A percentile compares a stretch with the other conserved stretches of the same genome.
Evolutionary conservation across 2,797 vertebrate species (phyloP).

Genomic region (Vespertilio murinus): DNA sequence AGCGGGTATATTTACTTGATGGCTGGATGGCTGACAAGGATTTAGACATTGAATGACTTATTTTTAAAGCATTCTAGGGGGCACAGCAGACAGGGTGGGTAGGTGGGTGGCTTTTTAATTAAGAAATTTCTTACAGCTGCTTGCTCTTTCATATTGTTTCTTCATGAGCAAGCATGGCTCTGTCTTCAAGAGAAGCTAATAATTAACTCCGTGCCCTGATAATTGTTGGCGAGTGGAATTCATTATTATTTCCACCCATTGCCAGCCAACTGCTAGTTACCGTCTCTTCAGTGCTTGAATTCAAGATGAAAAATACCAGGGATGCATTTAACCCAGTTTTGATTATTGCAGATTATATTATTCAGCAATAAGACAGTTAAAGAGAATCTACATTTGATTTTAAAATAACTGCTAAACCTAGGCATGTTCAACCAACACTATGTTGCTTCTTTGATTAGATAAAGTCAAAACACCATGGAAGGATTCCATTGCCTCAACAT

Average conservation of each 20-base stretch:
- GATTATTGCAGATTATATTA: not conserved
- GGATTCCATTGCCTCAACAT: not conserved
- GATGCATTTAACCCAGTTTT: constrained; percentile 13
- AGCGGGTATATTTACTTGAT: not conserved
- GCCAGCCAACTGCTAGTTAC: not conserved
- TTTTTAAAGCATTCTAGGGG: constrained; percentile 27
- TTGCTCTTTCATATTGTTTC: constrained; percentile 4
- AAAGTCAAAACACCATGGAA: not conserved
- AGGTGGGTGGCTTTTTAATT: not conserved
- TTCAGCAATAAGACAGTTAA: not conserved
- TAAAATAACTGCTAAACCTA: not conserved
- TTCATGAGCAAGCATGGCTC: not conserved
- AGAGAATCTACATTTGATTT: not conserved
- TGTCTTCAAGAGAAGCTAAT: not conserved
- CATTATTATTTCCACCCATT: not conserved
- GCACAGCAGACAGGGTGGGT: not conserved
- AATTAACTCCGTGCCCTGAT: not conserved
- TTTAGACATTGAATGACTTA: not conserved
- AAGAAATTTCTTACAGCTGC: constrained; percentile 3
- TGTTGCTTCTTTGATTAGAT: not conserved
- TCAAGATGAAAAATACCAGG: constrained; percentile 4
- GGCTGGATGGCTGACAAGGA: not conserved
- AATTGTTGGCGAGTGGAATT: not conserved
- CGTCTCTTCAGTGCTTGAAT: not conserved
- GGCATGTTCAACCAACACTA: not conserved